Evolutionary conservation across 2,888 invertebrate species (phyloP).

Genomic region (Strigamia maritima): DNA sequence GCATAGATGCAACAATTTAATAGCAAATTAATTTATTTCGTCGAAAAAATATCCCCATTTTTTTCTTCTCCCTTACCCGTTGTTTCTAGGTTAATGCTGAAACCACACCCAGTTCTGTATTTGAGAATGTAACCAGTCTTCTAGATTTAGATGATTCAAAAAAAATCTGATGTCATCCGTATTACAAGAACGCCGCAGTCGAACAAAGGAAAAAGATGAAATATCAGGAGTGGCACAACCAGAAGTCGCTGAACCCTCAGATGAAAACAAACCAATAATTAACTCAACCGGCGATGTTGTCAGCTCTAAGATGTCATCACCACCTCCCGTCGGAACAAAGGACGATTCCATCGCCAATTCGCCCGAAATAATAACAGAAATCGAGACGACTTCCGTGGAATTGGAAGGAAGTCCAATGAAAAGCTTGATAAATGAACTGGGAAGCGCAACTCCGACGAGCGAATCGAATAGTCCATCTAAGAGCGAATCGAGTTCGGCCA

Average conservation of each 20-base stretch:
- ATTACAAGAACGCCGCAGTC: background rate
- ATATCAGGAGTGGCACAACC: background rate
- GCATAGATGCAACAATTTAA: background rate
- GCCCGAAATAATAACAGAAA: too few relatives aligned
- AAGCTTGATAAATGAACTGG: too few relatives aligned
- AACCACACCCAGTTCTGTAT: background rate
- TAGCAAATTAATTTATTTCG: background rate
- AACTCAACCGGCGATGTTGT: background rate
- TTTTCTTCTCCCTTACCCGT: background rate
- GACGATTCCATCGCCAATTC: too few relatives aligned
- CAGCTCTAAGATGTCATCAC: background rate
- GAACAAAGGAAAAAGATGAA: background rate
- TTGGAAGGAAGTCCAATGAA: too few relatives aligned
- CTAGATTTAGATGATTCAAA: background rate
- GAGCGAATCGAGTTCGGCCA: background rate
- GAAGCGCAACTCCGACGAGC: too few relatives aligned
- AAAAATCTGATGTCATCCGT: background rate
- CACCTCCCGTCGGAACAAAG: background rate
- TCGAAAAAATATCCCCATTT: background rate
- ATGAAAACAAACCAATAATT: background rate
- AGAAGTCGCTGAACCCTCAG: background rate
- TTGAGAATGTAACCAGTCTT: background rate
- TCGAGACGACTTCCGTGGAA: too few relatives aligned
- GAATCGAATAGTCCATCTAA: background rate
- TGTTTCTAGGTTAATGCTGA: background rate